A percentile compares a stretch with the other conserved stretches of the same genome.
Evolutionary conservation across 1,140 invertebrate genomes (phyloP).

Genomic region (Habropoda laboriosa): DNA sequence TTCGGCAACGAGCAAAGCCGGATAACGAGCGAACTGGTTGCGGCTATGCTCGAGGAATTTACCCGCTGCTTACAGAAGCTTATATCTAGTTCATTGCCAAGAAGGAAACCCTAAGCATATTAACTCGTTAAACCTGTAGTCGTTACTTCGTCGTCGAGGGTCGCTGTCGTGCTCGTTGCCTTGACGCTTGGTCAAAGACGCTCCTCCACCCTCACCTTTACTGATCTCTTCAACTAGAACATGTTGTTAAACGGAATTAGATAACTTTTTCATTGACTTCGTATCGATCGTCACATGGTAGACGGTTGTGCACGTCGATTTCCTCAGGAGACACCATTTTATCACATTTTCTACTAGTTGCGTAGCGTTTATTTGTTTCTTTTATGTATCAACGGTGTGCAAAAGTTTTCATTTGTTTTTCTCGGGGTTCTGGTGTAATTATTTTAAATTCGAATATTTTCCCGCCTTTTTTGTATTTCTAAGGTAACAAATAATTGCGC

Average conservation of each 20-base stretch:
- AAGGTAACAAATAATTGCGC: too few relatives aligned
- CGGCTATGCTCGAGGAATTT: conserved; percentile 67
- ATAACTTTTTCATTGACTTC: not conserved
- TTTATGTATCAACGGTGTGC: too few relatives aligned
- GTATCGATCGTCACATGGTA: not conserved
- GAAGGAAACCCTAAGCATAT: conserved; percentile 81
- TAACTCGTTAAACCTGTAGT: conserved; percentile 71
- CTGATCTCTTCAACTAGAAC: conserved; percentile 24
- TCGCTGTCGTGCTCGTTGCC: conserved; percentile 51
- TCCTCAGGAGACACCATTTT: too few relatives aligned
- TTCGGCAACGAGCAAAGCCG: conserved; percentile 32
- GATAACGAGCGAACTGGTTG: conserved; percentile 54
- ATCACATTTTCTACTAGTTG: too few relatives aligned
- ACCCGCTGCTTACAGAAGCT: conserved; percentile 74
- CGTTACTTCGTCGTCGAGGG: conserved; percentile 68
- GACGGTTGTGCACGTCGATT: not conserved
- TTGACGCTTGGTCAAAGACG: conserved; percentile 59
- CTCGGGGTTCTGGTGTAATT: too few relatives aligned
- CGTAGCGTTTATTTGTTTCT: too few relatives aligned
- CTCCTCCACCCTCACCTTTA: conserved; percentile 34
- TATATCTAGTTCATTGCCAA: conserved; percentile 82
- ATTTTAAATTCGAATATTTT: too few relatives aligned
- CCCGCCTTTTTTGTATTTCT: not conserved
- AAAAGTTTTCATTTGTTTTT: too few relatives aligned
- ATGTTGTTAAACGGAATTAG: not conserved